phyloP scores from a whole-genome alignment of 2,113 vertebrate genomes.

The Anseranas semipalmata region DNA sequence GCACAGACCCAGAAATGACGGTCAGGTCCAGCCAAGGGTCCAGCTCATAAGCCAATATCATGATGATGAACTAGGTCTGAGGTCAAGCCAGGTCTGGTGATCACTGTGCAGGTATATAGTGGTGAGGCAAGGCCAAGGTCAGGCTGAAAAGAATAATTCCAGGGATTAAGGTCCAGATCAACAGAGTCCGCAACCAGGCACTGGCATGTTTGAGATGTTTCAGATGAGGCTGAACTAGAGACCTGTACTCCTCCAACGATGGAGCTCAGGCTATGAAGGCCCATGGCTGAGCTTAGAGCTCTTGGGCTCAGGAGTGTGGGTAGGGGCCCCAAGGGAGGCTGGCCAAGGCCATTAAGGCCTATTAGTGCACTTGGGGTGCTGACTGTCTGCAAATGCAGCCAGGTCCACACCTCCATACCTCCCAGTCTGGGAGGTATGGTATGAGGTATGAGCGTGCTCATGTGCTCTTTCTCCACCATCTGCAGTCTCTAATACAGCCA shows the following conservation, averaged over 20 bases:
- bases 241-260: too few relatives aligned
- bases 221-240: background rate
- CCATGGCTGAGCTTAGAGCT: background rate
- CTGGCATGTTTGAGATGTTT: too few relatives aligned
- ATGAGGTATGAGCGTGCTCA: too few relatives aligned
- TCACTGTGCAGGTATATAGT: background rate
- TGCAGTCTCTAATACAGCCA: too few relatives aligned
- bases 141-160: background rate
- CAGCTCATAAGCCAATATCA: background rate
- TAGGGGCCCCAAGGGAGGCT: background rate
- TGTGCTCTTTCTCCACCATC: too few relatives aligned
- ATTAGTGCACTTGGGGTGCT: too few relatives aligned
- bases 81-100: too few relatives aligned
- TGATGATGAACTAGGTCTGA: background rate
- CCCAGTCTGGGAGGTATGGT: too few relatives aligned
- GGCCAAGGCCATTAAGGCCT: background rate
- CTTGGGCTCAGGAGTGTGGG: background rate
- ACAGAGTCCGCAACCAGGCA: background rate
- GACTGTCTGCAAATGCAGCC: background rate
- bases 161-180: background rate
- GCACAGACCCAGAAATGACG: background rate
- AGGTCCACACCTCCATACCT: too few relatives aligned
- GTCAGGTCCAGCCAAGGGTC: background rate
- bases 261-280: background rate
- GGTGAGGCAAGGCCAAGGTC: background rate